Conservation (phyloP, 2,888 invertebrate species). For the Caenorhabditis angaria region DNA sequence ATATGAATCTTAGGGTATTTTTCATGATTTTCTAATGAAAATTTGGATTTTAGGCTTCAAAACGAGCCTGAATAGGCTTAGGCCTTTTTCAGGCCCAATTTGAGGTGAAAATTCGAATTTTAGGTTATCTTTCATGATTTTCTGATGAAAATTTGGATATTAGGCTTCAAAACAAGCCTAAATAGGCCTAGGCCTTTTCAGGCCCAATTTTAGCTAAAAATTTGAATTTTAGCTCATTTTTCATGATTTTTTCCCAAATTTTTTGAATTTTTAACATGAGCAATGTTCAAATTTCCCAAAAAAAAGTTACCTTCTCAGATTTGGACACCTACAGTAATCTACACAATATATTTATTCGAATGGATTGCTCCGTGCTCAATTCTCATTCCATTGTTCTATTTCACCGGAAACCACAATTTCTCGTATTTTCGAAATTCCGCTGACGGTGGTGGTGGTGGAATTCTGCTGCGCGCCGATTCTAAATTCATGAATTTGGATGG, state of each 20-base stretch:
- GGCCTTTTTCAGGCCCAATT: too few relatives aligned
- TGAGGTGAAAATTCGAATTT: neutral
- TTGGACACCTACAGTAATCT: conserved; percentile 22
- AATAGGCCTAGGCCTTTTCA: too few relatives aligned
- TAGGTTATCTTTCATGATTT: too few relatives aligned
- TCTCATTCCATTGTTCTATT: conserved; percentile 21
- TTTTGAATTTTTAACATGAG: neutral
- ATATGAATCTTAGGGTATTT: too few relatives aligned
- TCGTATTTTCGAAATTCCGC: conserved; percentile 12
- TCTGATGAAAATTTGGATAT: too few relatives aligned
- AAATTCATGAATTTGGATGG: conserved; percentile 34
- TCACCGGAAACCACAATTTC: conserved; percentile 31
- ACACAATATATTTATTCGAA: conserved; percentile 13
- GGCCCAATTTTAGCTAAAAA: too few relatives aligned
- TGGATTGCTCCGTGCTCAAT: conserved; percentile 13
- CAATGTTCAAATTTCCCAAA: neutral
- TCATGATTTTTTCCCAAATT: neutral
- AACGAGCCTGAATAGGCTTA: too few relatives aligned
- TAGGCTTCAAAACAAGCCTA: too few relatives aligned
- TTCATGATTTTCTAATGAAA: too few relatives aligned
- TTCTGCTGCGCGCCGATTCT: conserved; percentile 11
- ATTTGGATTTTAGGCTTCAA: too few relatives aligned
- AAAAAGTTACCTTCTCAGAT: conserved; percentile 15
- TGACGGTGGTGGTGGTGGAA: conserved; percentile 9
- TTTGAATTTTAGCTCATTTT: too few relatives aligned